Percentiles rank a stretch among this genome's conserved stretches.
Conservation (phyloP, 2,113 vertebrate genomes). For the Canis aureus region DNA sequence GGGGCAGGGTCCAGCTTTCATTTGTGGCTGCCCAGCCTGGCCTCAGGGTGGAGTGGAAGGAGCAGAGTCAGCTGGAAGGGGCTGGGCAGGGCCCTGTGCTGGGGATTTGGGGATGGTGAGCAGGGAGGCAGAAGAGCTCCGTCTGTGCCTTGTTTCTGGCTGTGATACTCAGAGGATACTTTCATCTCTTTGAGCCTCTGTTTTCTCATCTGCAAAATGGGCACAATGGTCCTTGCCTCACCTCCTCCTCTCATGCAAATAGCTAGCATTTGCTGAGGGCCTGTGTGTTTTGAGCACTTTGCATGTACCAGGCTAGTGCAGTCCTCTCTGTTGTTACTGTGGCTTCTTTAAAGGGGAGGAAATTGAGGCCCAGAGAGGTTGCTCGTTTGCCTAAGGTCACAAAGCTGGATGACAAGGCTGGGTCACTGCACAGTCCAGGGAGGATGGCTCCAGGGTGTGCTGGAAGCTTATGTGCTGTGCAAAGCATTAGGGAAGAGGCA, state of each 20-base stretch:
- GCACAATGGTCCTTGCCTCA: background rate
- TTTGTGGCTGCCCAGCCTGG: background rate
- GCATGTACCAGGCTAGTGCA: accelerated
- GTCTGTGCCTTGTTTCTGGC: background rate
- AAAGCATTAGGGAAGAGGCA: background rate
- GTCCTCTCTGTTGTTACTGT: background rate
- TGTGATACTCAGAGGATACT: background rate
- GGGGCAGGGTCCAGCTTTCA: background rate
- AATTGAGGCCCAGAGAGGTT: background rate
- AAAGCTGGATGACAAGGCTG: background rate
- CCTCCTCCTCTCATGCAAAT: background rate
- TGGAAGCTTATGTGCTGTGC: background rate
- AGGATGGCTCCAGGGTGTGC: background rate
- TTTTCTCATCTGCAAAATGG: background rate
- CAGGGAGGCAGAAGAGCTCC: background rate
- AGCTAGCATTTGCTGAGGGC: background rate
- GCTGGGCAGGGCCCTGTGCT: background rate
- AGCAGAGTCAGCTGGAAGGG: background rate
- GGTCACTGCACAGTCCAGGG: background rate
- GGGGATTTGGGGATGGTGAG: background rate
- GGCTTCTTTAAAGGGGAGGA: background rate
- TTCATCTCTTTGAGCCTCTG: background rate
- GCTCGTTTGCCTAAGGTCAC: background rate
- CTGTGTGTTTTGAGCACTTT: background rate
- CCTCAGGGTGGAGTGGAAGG: background rate